Evolutionary conservation across 2,113 vertebrate species (phyloP).

Genomic region (Felis chaus): DNA sequence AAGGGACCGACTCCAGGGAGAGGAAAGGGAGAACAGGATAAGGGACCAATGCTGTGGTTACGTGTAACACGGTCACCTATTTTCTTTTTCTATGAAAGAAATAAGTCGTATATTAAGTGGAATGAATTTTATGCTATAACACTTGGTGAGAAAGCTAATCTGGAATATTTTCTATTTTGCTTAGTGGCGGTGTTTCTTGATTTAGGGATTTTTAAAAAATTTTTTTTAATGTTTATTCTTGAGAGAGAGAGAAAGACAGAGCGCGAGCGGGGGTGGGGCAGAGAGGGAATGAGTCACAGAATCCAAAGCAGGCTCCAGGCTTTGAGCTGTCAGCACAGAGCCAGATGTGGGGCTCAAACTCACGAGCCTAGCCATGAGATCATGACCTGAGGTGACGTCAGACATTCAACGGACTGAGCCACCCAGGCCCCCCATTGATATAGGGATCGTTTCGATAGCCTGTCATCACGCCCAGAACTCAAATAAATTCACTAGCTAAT

Average conservation of each 20-base stretch:
- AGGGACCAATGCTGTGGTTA: neutral
- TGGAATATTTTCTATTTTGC: neutral
- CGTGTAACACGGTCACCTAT: neutral
- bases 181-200: neutral
- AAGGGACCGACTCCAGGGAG: neutral
- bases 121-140: neutral
- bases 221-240: too few species aligned
- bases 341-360: too few species aligned
- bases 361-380: too few species aligned
- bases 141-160: neutral
- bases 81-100: neutral
- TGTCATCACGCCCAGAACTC: neutral
- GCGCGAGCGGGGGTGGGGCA: too few species aligned
- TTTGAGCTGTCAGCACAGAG: too few species aligned
- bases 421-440: too few species aligned
- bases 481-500: slow-evolving; percentile 12
- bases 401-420: too few species aligned
- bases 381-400: too few species aligned
- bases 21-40: neutral
- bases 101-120: neutral
- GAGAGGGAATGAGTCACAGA: too few species aligned
- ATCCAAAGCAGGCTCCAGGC: too few species aligned
- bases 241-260: too few species aligned
- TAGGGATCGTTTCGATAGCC: neutral
- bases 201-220: neutral